A percentile compares a stretch with the other conserved stretches of the same genome.
Evolutionary conservation across 2,888 invertebrate genomes (phyloP).

Genomic region (Polydesmus complanatus): DNA sequence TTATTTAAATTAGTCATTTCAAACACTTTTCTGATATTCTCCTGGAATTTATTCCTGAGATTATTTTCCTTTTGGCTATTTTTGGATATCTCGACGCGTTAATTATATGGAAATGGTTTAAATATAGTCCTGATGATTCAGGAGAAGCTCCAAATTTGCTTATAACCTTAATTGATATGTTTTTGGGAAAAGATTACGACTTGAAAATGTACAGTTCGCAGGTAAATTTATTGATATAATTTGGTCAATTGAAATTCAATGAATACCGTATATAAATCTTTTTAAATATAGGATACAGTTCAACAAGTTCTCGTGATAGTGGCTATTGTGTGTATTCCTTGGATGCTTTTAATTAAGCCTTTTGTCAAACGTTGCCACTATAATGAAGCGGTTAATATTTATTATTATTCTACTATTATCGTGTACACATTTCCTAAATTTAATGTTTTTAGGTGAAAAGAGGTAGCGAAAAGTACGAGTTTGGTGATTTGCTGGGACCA

Average conservation of each 20-base stretch:
- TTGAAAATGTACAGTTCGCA: conserved; percentile 23
- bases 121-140: conserved; percentile 38
- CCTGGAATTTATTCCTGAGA: conserved; percentile 89
- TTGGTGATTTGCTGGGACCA: not conserved
- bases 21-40: conserved; percentile 64
- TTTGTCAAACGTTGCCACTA: conserved; percentile 44
- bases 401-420: too few species aligned
- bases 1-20: conserved; percentile 49
- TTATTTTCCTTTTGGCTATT: conserved; percentile 73
- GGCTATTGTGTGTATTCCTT: conserved; percentile 75
- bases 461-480: not conserved
- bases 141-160: conserved; percentile 88
- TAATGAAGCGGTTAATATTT: not conserved
- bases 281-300: conserved; percentile 45
- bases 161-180: conserved; percentile 98
- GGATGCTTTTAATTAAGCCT: conserved; percentile 89
- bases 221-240: conserved; percentile 15
- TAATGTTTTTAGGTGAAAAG: not conserved
- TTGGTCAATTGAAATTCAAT: not conserved
- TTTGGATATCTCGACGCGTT: conserved; percentile 92
- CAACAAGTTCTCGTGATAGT: conserved; percentile 66
- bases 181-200: conserved; percentile 41
- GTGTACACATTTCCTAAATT: not conserved
- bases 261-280: not conserved
- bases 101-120: conserved; percentile 92